Base-by-base conservation (phyloP, 2,888 invertebrate species). In the Beris chalybata region DNA sequence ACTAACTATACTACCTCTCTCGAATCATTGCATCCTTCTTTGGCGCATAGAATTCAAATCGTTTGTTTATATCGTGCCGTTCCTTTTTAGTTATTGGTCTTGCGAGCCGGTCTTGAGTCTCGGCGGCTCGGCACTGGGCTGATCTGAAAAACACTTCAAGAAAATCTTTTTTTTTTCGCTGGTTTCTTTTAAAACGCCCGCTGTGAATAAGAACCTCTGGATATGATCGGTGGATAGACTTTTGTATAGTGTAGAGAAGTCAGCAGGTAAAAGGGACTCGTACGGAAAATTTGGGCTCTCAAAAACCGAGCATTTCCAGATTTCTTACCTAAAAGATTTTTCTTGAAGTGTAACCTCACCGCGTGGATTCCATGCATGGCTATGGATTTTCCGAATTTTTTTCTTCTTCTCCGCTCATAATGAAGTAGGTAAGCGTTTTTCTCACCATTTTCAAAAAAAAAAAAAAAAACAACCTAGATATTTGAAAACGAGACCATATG, bases 121-220 rank as follows among this genome's bases (percentile, higher is more conserved):
- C 22, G 22, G 22, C 22, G 22, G 22, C 22, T 22, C 22, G 22
- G 22, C 22, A 22, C 22, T 22, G 22, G 61, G 48, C 50, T 61
- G 61, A 61, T 61, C 52, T 61, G 38, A 52, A 61, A 61, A 61
- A 61, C 61, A 61, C 61, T 61, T 61, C 50, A 61, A 61, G 50
- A 32, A 6, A 38, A 22, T 22, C 22, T 22, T 22, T 22, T 22
- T 22, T 61, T 61, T 61, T 50, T 52, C 50, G n/a, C 38, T 31
- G 38, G 32, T 61, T 61, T 61, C 43, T 59, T 61, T 59, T 52
- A 61, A 61, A 52, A 61, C 52, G 61, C 61, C 61, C 61, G 61
- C 61, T 61, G 61, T 22, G 61, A 43, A 22, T 9, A 9, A 38
- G 38, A 38, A 9, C 38, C 38, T 38, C 7, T 22, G 38, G 38